Evolutionary conservation across 1,140 invertebrate species (phyloP).

Genomic region (Bombus difficillimus): DNA sequence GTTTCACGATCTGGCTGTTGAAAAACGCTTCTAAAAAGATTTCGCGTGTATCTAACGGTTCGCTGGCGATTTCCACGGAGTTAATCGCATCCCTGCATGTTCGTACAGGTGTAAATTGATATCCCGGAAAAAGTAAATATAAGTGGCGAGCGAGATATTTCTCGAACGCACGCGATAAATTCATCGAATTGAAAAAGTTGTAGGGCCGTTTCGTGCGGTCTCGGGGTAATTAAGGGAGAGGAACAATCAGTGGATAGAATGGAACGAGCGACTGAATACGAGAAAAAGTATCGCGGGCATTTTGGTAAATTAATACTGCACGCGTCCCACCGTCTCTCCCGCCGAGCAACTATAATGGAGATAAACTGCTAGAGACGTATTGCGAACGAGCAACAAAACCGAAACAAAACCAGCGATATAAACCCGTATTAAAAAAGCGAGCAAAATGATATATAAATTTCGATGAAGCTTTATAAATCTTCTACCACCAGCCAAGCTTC

Average conservation of each 20-base stretch:
- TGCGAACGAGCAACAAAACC: background rate
- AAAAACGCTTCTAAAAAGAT: background rate
- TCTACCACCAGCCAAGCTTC: background rate
- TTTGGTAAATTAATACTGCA: constrained; percentile 34
- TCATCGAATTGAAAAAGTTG: background rate
- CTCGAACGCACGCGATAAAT: constrained; percentile 9
- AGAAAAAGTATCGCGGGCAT: background rate
- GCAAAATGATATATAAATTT: background rate
- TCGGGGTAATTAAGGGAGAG: background rate
- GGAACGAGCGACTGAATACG: background rate
- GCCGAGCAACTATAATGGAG: constrained; percentile 19
- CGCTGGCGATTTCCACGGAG: background rate
- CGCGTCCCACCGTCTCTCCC: background rate
- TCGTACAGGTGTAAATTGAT: background rate
- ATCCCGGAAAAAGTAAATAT: background rate
- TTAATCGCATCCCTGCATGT: background rate
- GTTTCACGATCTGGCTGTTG: background rate
- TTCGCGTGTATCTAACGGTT: background rate
- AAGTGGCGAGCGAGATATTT: background rate
- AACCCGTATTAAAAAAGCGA: background rate
- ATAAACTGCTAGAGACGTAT: constrained; percentile 32
- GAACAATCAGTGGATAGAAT: background rate
- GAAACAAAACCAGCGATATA: background rate
- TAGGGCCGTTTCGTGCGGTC: background rate
- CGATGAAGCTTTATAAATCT: background rate